phyloP scores from a whole-genome alignment of 2,113 vertebrate genomes.

The Phoenicopterus ruber region DNA sequence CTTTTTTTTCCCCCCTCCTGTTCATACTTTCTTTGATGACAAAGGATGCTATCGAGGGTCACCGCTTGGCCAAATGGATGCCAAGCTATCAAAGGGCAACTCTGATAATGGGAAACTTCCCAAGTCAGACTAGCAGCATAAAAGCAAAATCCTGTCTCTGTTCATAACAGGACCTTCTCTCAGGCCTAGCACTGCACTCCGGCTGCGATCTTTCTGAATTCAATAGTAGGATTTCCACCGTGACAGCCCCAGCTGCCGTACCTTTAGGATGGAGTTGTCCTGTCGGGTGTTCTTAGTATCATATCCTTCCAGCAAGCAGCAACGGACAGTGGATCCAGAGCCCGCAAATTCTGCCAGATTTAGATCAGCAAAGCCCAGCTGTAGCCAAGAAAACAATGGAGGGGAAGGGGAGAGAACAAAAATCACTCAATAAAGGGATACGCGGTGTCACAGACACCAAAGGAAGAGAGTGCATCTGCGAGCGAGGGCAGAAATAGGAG shows the following conservation, averaged over 20 bases:
- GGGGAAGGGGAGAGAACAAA: not conserved
- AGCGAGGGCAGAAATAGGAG: not conserved
- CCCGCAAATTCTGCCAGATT: constrained; percentile 98
- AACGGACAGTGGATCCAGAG: constrained; percentile 92
- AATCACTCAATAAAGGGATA: not conserved
- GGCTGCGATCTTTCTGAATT: not conserved
- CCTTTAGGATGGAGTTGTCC: constrained; percentile 99
- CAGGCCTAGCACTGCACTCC: not conserved
- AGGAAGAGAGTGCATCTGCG: not conserved
- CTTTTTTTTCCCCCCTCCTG: not conserved
- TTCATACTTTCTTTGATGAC: not conserved
- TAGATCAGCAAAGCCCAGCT: constrained; percentile 97
- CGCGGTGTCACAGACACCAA: not conserved
- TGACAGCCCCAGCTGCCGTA: not conserved
- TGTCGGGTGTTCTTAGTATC: constrained; percentile 98
- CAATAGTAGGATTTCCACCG: not conserved
- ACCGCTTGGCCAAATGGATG: not conserved
- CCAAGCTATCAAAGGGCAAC: not conserved
- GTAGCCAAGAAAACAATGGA: constrained; percentile 26
- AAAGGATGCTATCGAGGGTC: not conserved
- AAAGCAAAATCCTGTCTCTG: not conserved
- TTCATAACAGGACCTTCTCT: not conserved
- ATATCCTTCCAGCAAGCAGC: constrained; percentile 96
- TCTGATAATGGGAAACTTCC: not conserved
- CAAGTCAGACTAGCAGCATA: not conserved